A percentile compares a stretch with the other conserved stretches of the same genome.
phyloP scores from a whole-genome alignment of 1,140 invertebrate genomes.

The Anadara kagoshimensis region DNA sequence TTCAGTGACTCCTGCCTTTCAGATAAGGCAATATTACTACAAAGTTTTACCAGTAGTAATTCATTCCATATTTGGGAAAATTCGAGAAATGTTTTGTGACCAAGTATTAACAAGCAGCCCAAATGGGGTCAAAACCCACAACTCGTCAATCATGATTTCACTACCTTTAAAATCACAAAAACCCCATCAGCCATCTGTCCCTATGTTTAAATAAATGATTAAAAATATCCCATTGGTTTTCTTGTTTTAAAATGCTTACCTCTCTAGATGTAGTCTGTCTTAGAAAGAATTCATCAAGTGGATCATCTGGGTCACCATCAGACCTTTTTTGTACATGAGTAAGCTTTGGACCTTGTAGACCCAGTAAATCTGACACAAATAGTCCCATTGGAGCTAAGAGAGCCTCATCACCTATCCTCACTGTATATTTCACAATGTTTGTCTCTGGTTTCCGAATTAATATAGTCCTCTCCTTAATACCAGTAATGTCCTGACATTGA shows the following conservation, averaged over 20 bases:
- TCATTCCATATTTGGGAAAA: too few relatives aligned
- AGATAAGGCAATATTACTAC: too few relatives aligned
- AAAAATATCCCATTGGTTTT: not conserved
- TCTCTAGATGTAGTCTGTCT: slow-evolving; percentile 58
- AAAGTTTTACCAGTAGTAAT: too few relatives aligned
- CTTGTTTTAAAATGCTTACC: slow-evolving; percentile 13
- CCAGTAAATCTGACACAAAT: slow-evolving; percentile 92
- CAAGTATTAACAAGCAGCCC: too few relatives aligned
- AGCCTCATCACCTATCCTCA: slow-evolving; percentile 92
- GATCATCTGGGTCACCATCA: slow-evolving; percentile 91
- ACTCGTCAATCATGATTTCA: too few relatives aligned
- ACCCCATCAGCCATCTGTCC: too few relatives aligned
- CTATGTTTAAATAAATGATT: not conserved
- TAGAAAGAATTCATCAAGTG: slow-evolving; percentile 93
- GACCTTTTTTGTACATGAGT: slow-evolving; percentile 82
- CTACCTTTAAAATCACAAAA: too few relatives aligned
- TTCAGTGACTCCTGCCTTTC: too few relatives aligned
- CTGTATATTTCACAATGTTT: slow-evolving; percentile 83
- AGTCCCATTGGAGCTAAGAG: slow-evolving; percentile 91
- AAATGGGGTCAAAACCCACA: too few relatives aligned
- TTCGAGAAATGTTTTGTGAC: too few relatives aligned
- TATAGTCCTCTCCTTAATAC: slow-evolving; percentile 87
- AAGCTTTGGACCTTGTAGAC: slow-evolving; percentile 80
- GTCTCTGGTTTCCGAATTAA: slow-evolving; percentile 83
- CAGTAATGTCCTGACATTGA: slow-evolving; percentile 82